These are phyloP conservation scores for Otus sunia DNA, from an alignment of 2,113 vertebrate species.

Conservation along the genomic window DNA sequence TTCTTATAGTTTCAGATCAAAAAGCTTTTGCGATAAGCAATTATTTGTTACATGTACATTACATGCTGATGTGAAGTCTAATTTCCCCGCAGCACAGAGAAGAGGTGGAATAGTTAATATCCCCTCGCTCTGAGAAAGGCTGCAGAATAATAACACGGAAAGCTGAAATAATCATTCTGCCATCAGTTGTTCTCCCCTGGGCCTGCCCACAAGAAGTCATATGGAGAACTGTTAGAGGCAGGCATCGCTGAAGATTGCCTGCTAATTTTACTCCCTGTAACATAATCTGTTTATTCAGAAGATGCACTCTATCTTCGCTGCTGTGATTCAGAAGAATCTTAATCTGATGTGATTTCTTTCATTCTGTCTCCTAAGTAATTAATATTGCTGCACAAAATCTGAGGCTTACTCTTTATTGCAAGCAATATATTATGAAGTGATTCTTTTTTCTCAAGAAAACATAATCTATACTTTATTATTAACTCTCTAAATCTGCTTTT, in stretches of 20 bases:
- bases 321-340: conserved; percentile 51
- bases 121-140: background rate
- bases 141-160: background rate
- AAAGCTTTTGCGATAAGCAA: conserved; percentile 34
- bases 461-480: background rate
- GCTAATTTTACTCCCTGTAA: conserved; percentile 1
- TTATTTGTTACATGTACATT: background rate
- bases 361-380: conserved; percentile 50
- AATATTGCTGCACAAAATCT: conserved; percentile 55
- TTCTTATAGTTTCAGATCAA: background rate
- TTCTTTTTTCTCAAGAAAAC: conserved; percentile 27
- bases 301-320: background rate
- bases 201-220: conserved; percentile 47
- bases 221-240: background rate
- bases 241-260: conserved; percentile 6
- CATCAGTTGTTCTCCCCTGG: conserved; percentile 44
- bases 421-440: conserved; percentile 54
- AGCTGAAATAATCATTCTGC: conserved; percentile 56
- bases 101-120: conserved; percentile 6
- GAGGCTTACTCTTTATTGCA: conserved; percentile 41
- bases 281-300: conserved; percentile 45
- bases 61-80: background rate
- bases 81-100: background rate
- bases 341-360: conserved; percentile 49
- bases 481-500: conserved; percentile 14